Conservation (phyloP, 2,113 vertebrate genomes). For the Bettongia penicillata region DNA sequence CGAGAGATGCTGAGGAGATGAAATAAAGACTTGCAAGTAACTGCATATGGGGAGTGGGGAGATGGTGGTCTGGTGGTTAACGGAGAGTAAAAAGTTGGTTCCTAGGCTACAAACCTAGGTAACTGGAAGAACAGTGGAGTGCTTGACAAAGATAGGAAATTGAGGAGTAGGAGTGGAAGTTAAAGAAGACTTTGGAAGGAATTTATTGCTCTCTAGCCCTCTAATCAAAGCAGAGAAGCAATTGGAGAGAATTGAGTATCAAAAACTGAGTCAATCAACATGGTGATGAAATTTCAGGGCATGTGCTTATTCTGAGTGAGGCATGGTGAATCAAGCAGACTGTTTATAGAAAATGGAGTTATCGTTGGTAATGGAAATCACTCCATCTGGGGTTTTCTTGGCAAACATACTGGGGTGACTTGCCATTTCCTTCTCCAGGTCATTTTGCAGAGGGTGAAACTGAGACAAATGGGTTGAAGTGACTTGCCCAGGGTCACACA, state of each 20-base stretch:
- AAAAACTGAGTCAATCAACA: not conserved
- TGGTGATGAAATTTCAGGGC: not conserved
- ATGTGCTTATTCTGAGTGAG: not conserved
- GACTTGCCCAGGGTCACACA: too few species aligned
- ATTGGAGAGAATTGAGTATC: not conserved
- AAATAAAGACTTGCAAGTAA: not conserved
- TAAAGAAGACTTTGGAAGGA: not conserved
- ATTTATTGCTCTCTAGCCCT: not conserved
- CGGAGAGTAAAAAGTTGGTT: not conserved
- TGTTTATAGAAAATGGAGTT: not conserved
- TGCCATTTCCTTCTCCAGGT: too few species aligned
- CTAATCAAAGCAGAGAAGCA: not conserved
- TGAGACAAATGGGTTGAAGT: too few species aligned
- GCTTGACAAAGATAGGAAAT: not conserved
- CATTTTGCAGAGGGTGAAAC: too few species aligned
- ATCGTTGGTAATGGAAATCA: too few species aligned
- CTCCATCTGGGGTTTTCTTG: too few species aligned
- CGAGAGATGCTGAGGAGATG: not conserved
- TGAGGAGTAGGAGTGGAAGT: not conserved
- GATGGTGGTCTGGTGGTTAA: not conserved
- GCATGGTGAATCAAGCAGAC: too few species aligned
- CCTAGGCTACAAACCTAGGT: not conserved
- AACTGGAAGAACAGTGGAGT: not conserved
- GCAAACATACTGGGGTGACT: too few species aligned
- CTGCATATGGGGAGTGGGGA: not conserved